Base-by-base conservation (phyloP, 1,140 invertebrate species). In the Notospermus geniculatus region DNA sequence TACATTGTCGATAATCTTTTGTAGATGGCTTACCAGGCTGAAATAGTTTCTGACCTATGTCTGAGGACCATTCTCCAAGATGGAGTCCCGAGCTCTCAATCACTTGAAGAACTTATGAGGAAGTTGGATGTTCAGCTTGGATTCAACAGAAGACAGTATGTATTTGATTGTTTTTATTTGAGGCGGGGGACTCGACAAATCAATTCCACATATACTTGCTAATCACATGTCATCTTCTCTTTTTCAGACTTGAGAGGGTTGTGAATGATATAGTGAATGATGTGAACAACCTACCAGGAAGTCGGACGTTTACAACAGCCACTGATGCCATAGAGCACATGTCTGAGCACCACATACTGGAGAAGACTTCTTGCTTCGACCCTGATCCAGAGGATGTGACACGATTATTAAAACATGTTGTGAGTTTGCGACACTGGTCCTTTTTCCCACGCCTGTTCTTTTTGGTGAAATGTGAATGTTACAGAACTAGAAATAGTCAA, bases 351-450 rank as follows among this genome's bases (percentile, higher is more conserved):
- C 72, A 76, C 63, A 63, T 71, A 19, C 57, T 78, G 57, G 76
- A 78, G 66, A 77, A 78, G 43, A 73, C 72, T 29, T 73, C 75
- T 1, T 78, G 76, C 43, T 76, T 76, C 59, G 76, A 78, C 53
- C 76, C 75, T 19, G 73, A 76, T 36, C 54, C 63, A 39, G 74
- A 77, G 23, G 72, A 77, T 57, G 68, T 75, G 17, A 68, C 68
- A 13, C 70, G 71, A 39, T 72, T 78, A 19, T 66, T 78, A 7
- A 60, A 62, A 54, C 72, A 74, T 64, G 66, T 75, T 58, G 74
- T 77, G 62, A 66, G 70, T 54, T 17, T 53, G 1, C 30, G 27
- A 56, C 13, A 5, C 7, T 46, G n/a, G n/a, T n/a, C n/a, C n/a
- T n/a, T n/a, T n/a, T n/a, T n/a, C n/a, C n/a, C n/a, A n/a, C n/a